Evolutionary conservation across 1,140 invertebrate genomes (phyloP), one percentile per base, ranked within the genome.

Genomic region (Thaumetopoea pityocampa): DNA sequence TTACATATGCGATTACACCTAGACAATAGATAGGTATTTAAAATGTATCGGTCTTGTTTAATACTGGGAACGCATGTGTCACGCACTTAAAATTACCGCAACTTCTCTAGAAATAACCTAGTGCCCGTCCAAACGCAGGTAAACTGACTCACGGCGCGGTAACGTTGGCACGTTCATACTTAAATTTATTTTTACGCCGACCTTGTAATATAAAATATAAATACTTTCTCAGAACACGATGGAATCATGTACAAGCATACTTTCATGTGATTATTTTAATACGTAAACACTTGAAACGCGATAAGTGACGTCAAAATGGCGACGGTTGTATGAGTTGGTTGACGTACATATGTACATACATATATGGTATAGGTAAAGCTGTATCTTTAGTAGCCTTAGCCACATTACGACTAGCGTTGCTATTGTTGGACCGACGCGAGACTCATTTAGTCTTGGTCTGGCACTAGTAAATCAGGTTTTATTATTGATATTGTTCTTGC

Each of bases 131-230:
- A 58, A 40, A 56, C 44, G 38, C 41, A 45, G 35, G 29, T 45
- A 45, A 45, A 35, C 58, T 69, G 68, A 72, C 47, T 72, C 68
- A 69, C 37, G 11, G 27, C 34, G 49, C 48, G 49, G 50, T 51
- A 61, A 58, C 48, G 51, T 57, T 63, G 50, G 57, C 36, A 19
- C 35, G 28, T 26, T 9, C 37, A 38, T 38, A 28, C 53, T 44
- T 56, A 56, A 53, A 59, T 62, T 63, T 67, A 66, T 67, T 65
- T 65, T 56, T 65, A 61, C 42, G 35, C 28, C 35, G 57, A 47
- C 62, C 62, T 61, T 61, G 57, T 53, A 19, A 41, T 51, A 51
- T 30, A 53, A 50, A 47, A 30, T 29, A 42, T 41, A 44, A 51
- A 48, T 43, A 44, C 29, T 47, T 44, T 48, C 33, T 47, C 18